A percentile compares a stretch with the other conserved stretches of the same genome.
These are phyloP conservation scores for Epiperipatus broadwayi DNA, from an alignment of 2,888 invertebrate genomes.

Conservation along the genomic window DNA sequence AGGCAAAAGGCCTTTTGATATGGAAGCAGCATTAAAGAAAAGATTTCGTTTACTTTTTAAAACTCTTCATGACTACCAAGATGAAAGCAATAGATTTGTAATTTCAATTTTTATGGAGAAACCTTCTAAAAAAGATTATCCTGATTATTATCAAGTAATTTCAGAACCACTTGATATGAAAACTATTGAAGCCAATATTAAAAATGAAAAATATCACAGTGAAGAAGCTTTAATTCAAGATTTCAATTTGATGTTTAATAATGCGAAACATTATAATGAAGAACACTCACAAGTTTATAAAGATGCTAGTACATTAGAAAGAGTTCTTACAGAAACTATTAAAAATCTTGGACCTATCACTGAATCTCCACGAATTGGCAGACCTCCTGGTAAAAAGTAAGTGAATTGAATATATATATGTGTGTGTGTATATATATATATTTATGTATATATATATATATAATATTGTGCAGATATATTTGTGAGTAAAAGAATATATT, in stretches of 20 bases:
- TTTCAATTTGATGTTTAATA: conserved; percentile 76
- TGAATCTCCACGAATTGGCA: conserved; percentile 15
- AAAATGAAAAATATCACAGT: conserved; percentile 41
- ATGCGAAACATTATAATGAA: conserved; percentile 91
- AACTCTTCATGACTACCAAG: conserved; percentile 34
- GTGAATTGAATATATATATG: no score
- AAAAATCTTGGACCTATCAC: conserved; percentile 38
- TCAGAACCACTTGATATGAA: conserved; percentile 83
- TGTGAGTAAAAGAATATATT: no score
- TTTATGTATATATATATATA: no score
- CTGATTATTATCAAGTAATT: conserved; percentile 86
- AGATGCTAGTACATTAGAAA: conserved; percentile 72
- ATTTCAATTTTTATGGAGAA: conserved; percentile 88
- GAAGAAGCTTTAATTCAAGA: conserved; percentile 41
- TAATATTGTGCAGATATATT: no score
- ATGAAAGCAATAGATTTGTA: conserved; percentile 58
- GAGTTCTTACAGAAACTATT: conserved; percentile 58
- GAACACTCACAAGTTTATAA: conserved; percentile 86
- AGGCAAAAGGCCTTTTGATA: conserved; percentile 15
- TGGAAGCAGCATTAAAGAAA: conserved; percentile 48
- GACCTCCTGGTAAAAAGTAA: no score
- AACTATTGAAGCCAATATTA: conserved; percentile 76
- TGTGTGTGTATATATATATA: no score
- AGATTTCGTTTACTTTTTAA: conserved; percentile 59
- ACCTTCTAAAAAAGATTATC: conserved; percentile 80